These are phyloP conservation scores for Leucoma salicis DNA, from an alignment of 2,888 invertebrate genomes.

Conservation along the genomic window DNA sequence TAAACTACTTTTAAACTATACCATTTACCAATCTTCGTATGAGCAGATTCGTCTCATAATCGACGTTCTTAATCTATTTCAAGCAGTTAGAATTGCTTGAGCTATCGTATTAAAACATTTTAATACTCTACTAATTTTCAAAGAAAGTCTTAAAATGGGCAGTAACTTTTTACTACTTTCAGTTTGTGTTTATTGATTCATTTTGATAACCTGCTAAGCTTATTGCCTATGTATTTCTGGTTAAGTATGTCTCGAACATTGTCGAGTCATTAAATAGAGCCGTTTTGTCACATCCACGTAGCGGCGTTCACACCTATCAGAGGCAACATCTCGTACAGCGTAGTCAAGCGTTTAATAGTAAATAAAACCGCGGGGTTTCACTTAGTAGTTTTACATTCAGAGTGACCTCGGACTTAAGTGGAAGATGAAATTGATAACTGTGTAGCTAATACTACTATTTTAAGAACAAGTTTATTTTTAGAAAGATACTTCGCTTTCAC, in stretches of 20 bases:
- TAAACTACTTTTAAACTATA: too few species aligned
- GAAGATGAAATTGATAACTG: slow-evolving; percentile 17
- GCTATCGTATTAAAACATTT: too few species aligned
- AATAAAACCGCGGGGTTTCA: slow-evolving; percentile 7
- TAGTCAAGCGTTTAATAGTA: slow-evolving; percentile 12
- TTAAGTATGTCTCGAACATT: slow-evolving; percentile 4
- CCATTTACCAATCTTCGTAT: too few species aligned
- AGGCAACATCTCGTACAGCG: slow-evolving; percentile 8
- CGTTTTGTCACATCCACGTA: slow-evolving; percentile 5
- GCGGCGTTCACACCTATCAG: slow-evolving; percentile 9
- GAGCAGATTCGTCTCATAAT: too few species aligned
- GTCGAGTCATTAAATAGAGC: slow-evolving; percentile 7
- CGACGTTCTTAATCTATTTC: too few species aligned
- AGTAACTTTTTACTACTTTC: too few species aligned
- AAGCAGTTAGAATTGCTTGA: too few species aligned
- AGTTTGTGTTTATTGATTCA: too few species aligned
- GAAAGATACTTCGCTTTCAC: neutral
- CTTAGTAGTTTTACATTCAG: slow-evolving; percentile 12
- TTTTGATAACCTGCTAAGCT: too few species aligned
- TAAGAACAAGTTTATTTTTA: slow-evolving; percentile 2
- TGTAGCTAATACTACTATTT: slow-evolving; percentile 4
- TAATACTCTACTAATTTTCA: too few species aligned
- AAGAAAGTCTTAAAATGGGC: too few species aligned
- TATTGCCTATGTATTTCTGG: too few species aligned
- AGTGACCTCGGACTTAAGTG: slow-evolving; percentile 9